Evolutionary conservation across 1,140 invertebrate species (phyloP), one percentile per base, ranked within the genome.

Genomic region (Mylabris phalerata): DNA sequence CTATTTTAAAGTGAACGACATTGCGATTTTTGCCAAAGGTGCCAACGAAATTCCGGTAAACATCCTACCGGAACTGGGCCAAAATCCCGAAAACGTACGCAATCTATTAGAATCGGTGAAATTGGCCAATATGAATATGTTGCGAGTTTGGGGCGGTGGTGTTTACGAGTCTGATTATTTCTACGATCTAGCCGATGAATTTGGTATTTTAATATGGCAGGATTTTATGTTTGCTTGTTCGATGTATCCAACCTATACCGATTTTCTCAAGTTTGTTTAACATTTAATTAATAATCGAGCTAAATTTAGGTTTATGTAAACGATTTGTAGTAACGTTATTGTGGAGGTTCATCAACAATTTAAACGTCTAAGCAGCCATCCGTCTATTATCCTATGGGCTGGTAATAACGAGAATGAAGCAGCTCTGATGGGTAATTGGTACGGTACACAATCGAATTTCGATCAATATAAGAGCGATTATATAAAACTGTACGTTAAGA

Each of bases 331-430:
- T 7, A 64, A 64, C 43, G 92, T 98, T 0, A 72, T 73, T 38
- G 70, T 74, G 13, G 98, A 99, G 81, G 78, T 98, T 6, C 75
- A 75, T 24, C 87, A 96, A 68, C 94, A 96, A 75, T 82, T 95
- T 1, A 77, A 82, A 57, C 79, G 95, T 55, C 76, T 99, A 4
- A 88, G 93, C 60, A 82, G 91, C 72, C 95, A 98, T 77, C 82
- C 95, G 0, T 93, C 89, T 50, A 84, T 99, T 47, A 85, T 92
- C 0, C 64, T 97, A 0, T 93, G 92, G 87, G 89, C 93, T 10
- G 94, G 92, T 3, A 99, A 98, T 73, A 99, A 99, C 75, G 97
- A 99, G 77, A 98, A 98, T 72, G 96, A 99, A 81, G 87, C 83
- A 26, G 94, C 92, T 0, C 73, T 98, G 2, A 79, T 83, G 43